phyloP scores from a whole-genome alignment of 2,888 invertebrate genomes.

The Chrysina gloriosa region DNA sequence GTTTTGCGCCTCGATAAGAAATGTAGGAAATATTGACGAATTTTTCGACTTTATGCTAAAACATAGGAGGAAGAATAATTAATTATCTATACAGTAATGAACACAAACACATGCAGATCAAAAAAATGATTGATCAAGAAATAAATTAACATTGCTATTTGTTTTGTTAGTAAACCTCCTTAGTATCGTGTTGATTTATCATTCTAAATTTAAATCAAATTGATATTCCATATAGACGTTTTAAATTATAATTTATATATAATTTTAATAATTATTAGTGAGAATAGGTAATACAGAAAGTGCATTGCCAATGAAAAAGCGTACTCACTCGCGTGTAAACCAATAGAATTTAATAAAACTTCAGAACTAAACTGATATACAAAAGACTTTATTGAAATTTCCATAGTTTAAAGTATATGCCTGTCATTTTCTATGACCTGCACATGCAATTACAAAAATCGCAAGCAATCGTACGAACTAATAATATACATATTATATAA shows the following conservation, averaged over 20 bases:
- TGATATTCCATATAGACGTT: not conserved
- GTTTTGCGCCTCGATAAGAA: too few species aligned
- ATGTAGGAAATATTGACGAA: too few species aligned
- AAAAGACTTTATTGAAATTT: slow-evolving; percentile 21
- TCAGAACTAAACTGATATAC: slow-evolving; percentile 10
- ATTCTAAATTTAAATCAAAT: too few species aligned
- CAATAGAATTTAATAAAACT: not conserved
- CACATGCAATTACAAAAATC: slow-evolving; percentile 9
- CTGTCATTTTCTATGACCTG: slow-evolving; percentile 20
- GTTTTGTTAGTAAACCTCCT: too few species aligned
- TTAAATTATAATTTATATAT: not conserved
- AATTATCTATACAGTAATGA: slow-evolving; percentile 1
- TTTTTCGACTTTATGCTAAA: too few species aligned
- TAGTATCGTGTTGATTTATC: too few species aligned
- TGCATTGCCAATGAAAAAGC: too few species aligned
- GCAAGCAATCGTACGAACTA: slow-evolving; percentile 10
- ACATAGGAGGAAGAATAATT: too few species aligned
- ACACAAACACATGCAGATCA: slow-evolving; percentile 24
- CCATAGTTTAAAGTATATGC: slow-evolving; percentile 14
- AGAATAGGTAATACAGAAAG: too few species aligned
- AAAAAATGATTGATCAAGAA: slow-evolving; percentile 7
- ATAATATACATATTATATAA: slow-evolving; percentile 9
- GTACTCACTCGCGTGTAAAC: not conserved
- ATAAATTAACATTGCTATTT: not conserved
- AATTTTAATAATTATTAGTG: too few species aligned